phyloP scores from a whole-genome alignment of 2,797 vertebrate genomes.

The Cossypha polioptera region DNA sequence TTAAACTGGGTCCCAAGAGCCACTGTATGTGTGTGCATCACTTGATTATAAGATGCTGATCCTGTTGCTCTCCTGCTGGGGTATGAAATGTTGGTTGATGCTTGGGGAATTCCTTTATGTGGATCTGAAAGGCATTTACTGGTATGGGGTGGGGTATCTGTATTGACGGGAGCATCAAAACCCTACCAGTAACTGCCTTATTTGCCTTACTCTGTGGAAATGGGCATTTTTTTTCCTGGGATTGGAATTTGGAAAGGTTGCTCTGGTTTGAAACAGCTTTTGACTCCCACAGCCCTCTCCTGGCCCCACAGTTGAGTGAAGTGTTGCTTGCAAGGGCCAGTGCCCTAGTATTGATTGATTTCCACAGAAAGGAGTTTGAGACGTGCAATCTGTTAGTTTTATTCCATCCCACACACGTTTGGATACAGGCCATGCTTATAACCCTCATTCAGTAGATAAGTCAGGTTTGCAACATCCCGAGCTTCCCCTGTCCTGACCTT shows the following conservation, averaged over 20 bases:
- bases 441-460: not conserved
- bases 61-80: not conserved
- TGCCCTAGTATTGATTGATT: not conserved
- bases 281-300: not conserved
- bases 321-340: not conserved
- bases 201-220: not conserved
- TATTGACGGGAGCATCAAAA: not conserved
- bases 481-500: not conserved
- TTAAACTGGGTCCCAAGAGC: not conserved
- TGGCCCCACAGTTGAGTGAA: not conserved
- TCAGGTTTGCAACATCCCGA: not conserved
- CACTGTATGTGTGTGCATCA: conserved; percentile 16
- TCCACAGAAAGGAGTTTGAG: not conserved
- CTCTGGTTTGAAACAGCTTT: not conserved
- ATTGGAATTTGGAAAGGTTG: not conserved
- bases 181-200: conserved; percentile 36
- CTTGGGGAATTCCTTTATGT: not conserved
- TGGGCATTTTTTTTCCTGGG: not conserved
- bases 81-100: not conserved
- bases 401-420: not conserved
- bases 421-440: not conserved
- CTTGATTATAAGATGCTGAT: not conserved
- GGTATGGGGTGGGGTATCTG: not conserved
- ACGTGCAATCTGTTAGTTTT: not conserved
- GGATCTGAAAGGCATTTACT: conserved; percentile 36